A percentile compares a stretch with the other conserved stretches of the same genome.
These are phyloP conservation scores for Lynx canadensis DNA, from an alignment of 2,113 vertebrate species.

Conservation along the genomic window DNA sequence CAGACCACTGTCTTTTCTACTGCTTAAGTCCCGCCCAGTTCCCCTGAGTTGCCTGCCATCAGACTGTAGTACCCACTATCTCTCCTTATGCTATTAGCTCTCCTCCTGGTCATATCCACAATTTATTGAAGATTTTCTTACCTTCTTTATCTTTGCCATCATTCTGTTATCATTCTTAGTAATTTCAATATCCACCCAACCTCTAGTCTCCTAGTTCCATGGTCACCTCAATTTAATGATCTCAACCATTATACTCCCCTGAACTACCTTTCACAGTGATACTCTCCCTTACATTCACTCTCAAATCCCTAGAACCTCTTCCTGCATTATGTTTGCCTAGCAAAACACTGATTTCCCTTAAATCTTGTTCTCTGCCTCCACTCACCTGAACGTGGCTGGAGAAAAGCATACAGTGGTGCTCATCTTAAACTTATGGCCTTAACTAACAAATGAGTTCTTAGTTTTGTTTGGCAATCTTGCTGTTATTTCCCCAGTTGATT, in stretches of 20 bases:
- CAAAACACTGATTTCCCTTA: not conserved
- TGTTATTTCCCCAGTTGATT: not conserved
- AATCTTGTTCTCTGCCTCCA: not conserved
- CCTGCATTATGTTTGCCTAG: not conserved
- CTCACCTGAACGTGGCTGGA: not conserved
- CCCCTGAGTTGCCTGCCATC: too few species aligned
- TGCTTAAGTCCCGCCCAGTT: not conserved
- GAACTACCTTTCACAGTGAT: not conserved
- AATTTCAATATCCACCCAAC: not conserved
- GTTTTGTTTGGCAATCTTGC: not conserved
- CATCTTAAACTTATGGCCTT: not conserved
- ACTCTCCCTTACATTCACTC: not conserved
- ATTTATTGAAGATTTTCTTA: not conserved
- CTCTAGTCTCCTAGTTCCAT: not conserved
- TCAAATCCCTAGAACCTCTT: not conserved
- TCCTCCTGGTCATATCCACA: not conserved
- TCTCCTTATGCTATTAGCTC: not conserved
- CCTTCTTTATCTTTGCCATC: not conserved
- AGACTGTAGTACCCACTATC: not conserved
- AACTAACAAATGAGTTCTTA: not conserved
- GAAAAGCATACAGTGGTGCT: not conserved
- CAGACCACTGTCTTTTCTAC: not conserved
- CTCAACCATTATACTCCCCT: not conserved
- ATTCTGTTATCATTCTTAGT: not conserved
- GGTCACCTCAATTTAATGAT: not conserved